Base-by-base conservation (phyloP, 2,113 vertebrate species). In the Calonectris borealis region DNA sequence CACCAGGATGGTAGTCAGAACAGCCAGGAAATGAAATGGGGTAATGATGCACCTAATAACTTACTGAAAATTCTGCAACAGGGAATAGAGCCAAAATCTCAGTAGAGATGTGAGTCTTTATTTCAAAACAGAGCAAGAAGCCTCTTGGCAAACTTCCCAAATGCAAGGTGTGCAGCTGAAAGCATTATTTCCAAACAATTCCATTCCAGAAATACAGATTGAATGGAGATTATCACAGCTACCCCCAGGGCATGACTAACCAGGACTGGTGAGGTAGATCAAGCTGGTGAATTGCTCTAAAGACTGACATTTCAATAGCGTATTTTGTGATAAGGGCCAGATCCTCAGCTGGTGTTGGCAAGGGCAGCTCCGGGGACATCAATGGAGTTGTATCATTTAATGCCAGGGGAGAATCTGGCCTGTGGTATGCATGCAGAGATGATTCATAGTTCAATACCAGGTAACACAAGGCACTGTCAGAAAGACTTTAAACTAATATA, bases 1-100 rank as follows among this genome's bases (percentile, higher is more conserved):
- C 46, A 66, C 26, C 42, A 88, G 78, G 60, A 83, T 91, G 83
- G 84, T 93, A 96, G 87, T 88, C 71, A 66, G 87, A 97, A 55
- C 58, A 95, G 90, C 71, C 93, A 95, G 95, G 89, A 97, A 96
- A 96, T 95, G 93, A 95, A 96, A 83, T 90, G 71, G 89, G 42
- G 87, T 95, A 95, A 96, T 93, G 93, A 93, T 97, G 91, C 96
- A 97, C 94, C 97, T 96, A 95, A 97, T 97, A 97, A 96, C 93
- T 95, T 90, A 95, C 95, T 94, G 95, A 93, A 94, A 97, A 91
- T 75, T 94, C 89, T 93, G 71, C 87, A 95, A 42, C 16, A 70
- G 87, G 95, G 96, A 97, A 83, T 78, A 78, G 75, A 96, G 96
- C 94, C 96, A 97, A 95, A 93, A 86, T 85, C 93, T 96, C 94